Evolutionary conservation across 2,113 vertebrate species (phyloP).

Genomic region (Otus sunia): DNA sequence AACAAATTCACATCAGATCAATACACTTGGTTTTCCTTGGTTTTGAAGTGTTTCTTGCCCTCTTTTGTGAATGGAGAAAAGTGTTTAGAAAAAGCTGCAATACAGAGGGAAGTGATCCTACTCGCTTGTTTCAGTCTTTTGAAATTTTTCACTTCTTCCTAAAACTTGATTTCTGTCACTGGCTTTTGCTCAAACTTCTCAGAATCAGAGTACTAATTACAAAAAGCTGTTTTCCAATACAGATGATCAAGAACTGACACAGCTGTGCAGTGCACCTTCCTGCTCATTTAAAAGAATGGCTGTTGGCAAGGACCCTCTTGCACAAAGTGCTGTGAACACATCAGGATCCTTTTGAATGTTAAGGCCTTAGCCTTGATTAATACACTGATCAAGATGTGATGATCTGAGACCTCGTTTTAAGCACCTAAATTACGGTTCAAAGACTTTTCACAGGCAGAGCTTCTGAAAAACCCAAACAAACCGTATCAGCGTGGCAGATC

Average conservation of each 20-base stretch:
- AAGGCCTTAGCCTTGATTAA: neutral
- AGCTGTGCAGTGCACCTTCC: neutral
- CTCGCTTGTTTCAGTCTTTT: neutral
- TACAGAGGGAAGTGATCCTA: neutral
- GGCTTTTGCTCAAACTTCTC: neutral
- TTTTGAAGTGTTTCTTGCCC: neutral
- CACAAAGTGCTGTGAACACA: accelerated
- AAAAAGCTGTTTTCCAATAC: neutral
- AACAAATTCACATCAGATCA: neutral
- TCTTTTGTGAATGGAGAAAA: neutral
- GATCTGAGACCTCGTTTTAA: neutral
- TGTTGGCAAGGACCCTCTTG: neutral
- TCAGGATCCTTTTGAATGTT: neutral
- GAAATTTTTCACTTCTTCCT: neutral
- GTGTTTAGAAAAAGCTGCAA: neutral
- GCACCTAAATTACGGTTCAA: neutral
- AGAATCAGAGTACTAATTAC: neutral
- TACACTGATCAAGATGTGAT: neutral
- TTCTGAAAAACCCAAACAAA: constrained; percentile 39
- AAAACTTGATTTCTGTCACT: neutral
- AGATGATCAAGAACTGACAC: neutral
- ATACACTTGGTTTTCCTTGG: neutral
- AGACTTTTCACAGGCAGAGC: neutral
- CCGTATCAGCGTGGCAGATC: neutral
- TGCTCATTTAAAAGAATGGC: neutral